These are phyloP conservation scores for Spinus olivaceus DNA, from an alignment of 2,797 vertebrate species.

Conservation along the genomic window DNA sequence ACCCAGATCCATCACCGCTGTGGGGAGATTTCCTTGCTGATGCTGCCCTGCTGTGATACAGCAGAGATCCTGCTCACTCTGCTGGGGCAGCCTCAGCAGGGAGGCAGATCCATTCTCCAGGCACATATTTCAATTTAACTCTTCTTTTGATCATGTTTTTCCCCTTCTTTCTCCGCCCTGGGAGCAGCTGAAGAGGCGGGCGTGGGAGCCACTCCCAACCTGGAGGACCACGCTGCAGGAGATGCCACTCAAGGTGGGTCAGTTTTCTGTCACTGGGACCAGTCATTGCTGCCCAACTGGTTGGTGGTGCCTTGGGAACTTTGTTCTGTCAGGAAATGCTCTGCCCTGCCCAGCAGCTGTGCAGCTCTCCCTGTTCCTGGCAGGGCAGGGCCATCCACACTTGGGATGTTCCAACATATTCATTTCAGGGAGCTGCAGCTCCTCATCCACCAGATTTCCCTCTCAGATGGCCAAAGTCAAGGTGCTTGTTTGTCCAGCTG, in stretches of 20 bases:
- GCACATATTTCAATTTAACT: neutral
- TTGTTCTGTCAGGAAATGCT: neutral
- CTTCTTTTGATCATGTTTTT: slow-evolving; percentile 33
- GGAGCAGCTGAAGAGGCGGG: slow-evolving; percentile 79
- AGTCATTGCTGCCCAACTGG: neutral
- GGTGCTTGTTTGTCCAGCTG: neutral
- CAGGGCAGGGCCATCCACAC: neutral
- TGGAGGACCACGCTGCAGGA: slow-evolving; percentile 76
- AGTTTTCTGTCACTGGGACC: neutral
- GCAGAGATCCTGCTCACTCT: neutral
- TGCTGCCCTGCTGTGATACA: neutral
- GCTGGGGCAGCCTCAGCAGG: neutral
- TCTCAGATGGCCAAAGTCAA: neutral
- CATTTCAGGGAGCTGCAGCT: neutral
- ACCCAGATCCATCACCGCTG: accelerated
- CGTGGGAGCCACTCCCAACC: slow-evolving; percentile 73
- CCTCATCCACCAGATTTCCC: neutral
- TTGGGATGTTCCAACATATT: neutral
- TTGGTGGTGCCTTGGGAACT: neutral
- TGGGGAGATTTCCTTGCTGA: neutral
- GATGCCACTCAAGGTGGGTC: slow-evolving; percentile 75
- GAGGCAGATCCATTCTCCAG: neutral
- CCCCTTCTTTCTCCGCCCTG: neutral
- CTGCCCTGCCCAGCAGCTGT: neutral
- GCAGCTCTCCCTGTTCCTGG: neutral